These are phyloP conservation scores for Melanostoma scalare DNA, from an alignment of 2,888 invertebrate genomes.

Conservation along the genomic window DNA sequence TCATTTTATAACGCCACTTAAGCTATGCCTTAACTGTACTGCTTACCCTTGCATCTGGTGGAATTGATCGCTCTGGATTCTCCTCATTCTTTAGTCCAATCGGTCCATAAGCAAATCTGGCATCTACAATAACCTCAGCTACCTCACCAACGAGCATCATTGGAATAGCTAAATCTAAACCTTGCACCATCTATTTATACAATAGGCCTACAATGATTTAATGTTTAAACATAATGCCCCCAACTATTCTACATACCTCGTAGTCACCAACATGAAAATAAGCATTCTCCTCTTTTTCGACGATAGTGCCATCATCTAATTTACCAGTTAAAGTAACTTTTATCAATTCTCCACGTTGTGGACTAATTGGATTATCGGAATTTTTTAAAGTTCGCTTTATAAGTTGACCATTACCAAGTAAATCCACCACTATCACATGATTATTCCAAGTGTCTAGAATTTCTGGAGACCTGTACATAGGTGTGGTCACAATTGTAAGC, in stretches of 20 bases:
- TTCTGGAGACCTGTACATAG: too few relatives aligned
- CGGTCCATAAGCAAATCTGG: too few relatives aligned
- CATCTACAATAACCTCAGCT: too few relatives aligned
- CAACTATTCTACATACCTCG: constrained; percentile 86
- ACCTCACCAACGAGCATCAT: too few relatives aligned
- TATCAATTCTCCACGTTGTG: constrained; percentile 88
- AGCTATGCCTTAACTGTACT: too few relatives aligned
- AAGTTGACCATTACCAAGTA: constrained; percentile 89
- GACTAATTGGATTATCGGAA: constrained; percentile 86
- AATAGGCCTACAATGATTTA: constrained; percentile 1
- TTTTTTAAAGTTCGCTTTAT: constrained; percentile 83
- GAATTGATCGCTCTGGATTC: too few relatives aligned
- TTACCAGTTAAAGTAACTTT: constrained; percentile 86
- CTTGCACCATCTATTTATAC: constrained; percentile 86
- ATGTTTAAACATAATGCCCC: neutral
- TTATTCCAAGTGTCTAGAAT: too few relatives aligned
- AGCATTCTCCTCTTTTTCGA: constrained; percentile 87
- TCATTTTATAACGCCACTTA: too few relatives aligned
- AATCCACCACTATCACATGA: too few relatives aligned
- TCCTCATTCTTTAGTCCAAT: too few relatives aligned
- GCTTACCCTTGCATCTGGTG: constrained; percentile 85
- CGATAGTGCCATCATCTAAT: constrained; percentile 85
- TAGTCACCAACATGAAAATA: constrained; percentile 92
- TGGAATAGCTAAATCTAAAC: constrained; percentile 91
- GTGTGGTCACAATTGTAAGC: too few relatives aligned